Evolutionary conservation across 1,140 invertebrate species (phyloP), one percentile per base, ranked within the genome.

Genomic region (Drosophila orosa): DNA sequence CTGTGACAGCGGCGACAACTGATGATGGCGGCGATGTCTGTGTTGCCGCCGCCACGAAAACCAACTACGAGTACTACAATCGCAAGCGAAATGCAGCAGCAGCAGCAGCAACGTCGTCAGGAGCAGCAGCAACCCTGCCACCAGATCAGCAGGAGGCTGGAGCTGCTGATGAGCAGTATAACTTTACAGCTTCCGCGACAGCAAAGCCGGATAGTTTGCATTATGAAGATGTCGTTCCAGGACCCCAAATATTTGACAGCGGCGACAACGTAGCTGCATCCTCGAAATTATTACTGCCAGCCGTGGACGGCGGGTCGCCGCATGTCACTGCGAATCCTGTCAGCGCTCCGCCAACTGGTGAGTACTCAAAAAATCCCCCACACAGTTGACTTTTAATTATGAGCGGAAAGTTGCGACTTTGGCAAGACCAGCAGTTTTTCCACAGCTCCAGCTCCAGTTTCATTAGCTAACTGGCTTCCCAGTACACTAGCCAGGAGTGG

Each of bases 301-400:
- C 66, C 68, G 25, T 62, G 72, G 55, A 66, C 37, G 65, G 42
- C 24, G 45, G 24, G 58, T 61, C 55, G 66, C 77, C 85, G 79
- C 84, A 84, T 80, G 77, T 83, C 76, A 78, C 56, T 74, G 57
- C 52, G 62, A 85, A 59, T 85, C 74, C 63, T 74, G 80, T 83
- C 75, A 83, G 66, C 76, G 80, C 73, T 84, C 47, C 84, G 68
- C 35, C 76, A 68, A 62, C 67, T 79, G 86, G 87, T 90, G 82
- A 90, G 74, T 90, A 66, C 65, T 63, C 27, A 44, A 57, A 71
- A 60, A 71, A 63, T 52, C 22, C 44, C 60, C 19, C 82, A 57
- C 82, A 57, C 56, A 72, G 87, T 90, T 90, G 85, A 85, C 87
- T 90, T 90, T 90, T 90, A 90, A 90, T 90, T 90, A 90, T 79